Evolutionary conservation across 2,113 vertebrate genomes (phyloP), one percentile per base, ranked within the genome.

Genomic region (Sigmodon hispidus): DNA sequence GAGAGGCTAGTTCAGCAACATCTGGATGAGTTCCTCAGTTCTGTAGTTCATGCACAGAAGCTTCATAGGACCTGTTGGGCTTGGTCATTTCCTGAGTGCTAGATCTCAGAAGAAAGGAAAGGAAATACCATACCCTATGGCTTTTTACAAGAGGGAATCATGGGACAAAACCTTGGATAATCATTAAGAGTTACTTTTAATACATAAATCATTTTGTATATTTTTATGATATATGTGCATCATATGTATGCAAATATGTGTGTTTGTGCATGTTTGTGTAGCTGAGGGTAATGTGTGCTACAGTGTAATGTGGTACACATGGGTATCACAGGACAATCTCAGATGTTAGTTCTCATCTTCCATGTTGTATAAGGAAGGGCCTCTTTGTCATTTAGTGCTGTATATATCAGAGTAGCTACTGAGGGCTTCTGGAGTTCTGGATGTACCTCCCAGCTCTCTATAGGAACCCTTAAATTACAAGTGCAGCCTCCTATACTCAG

Each of bases 91-190:
- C n/a, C 55, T n/a, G 79, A 50, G 29, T 11, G 7, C 65, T 61
- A 22, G 10, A 17, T 45, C n/a, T 79, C 45, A 36, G 8, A 57
- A 90, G 40, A n/a, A 89, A 61, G 48, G 40, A 36, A 40, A 40
- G 50, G 75, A 92, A 89, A 21, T 26, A 1, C 7, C 16, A 6
- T 31, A 9, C 3, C 17, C 19, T 84, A 16, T 48, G 45, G 7
- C 57, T 48, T 90, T 91, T 57, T 65, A 21, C 40, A 76, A 70
- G 52, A 84, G 43, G 61, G 91, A 95, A 94, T 13, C 3, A 2
- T 70, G n/a, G 12, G 26, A 91, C 50, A 94, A 81, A 70, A 80
- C 88, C 61, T 36, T 81, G 40, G 5, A 61, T 4, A 6, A 48
- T 75, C 19, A 24, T 72, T 73, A 67, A 86, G 10, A 87, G 36